Evolutionary conservation across 1,140 invertebrate species (phyloP).

Genomic region (Aphaenogaster rudis): DNA sequence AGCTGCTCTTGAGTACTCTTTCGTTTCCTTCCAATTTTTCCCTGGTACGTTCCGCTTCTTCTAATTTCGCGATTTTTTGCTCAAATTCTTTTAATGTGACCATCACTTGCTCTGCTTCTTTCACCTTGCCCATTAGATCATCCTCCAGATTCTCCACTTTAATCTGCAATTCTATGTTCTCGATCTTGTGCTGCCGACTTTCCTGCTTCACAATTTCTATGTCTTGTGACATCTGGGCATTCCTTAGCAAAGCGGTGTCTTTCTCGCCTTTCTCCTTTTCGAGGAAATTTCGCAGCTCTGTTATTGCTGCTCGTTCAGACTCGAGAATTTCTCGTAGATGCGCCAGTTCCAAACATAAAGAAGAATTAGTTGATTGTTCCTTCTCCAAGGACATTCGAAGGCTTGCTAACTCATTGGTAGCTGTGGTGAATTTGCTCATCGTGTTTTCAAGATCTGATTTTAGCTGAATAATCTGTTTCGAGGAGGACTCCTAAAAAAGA

Average conservation of each 20-base stretch:
- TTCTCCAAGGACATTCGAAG: conserved; percentile 79
- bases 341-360: conserved; percentile 80
- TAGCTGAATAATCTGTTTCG: conserved; percentile 85
- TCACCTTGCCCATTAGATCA: conserved; percentile 78
- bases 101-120: conserved; percentile 87
- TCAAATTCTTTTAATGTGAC: conserved; percentile 86
- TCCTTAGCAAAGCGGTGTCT: conserved; percentile 92
- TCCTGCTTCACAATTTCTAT: conserved; percentile 92
- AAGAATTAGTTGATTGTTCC: conserved; percentile 80
- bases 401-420: conserved; percentile 78
- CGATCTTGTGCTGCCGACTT: conserved; percentile 89
- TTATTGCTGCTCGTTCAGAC: conserved; percentile 76
- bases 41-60: conserved; percentile 83
- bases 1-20: conserved; percentile 88
- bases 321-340: conserved; percentile 80
- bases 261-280: conserved; percentile 91
- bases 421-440: conserved; percentile 68
- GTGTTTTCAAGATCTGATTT: conserved; percentile 83
- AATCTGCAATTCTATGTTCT: conserved; percentile 85
- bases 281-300: conserved; percentile 79
- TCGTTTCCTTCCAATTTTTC: conserved; percentile 87
- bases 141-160: conserved; percentile 82
- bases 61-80: conserved; percentile 85
- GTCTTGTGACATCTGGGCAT: conserved; percentile 94
- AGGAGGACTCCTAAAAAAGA: conserved; percentile 82